A percentile compares a stretch with the other conserved stretches of the same genome.
Conservation (phyloP, 1,140 invertebrate species). For the Cydia fagiglandana region DNA sequence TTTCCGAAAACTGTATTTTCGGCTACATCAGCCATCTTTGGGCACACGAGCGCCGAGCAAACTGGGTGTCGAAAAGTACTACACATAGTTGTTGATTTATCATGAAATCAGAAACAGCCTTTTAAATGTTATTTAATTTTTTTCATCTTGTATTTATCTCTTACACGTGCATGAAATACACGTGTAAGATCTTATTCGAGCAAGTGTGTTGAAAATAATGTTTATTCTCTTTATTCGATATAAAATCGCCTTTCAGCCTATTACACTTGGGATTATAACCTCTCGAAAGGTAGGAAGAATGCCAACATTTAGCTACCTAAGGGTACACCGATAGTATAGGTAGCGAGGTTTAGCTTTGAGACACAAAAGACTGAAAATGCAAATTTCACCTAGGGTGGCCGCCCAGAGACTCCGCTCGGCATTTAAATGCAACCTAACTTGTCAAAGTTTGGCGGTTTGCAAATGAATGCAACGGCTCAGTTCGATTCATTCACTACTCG, state of each 20-base stretch:
- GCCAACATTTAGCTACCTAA: conserved; percentile 23
- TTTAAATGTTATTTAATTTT: too few relatives aligned
- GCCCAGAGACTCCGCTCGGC: conserved; percentile 40
- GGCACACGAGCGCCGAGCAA: too few relatives aligned
- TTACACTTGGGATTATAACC: too few relatives aligned
- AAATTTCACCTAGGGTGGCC: conserved; percentile 48
- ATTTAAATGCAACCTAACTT: conserved; percentile 70
- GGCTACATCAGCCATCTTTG: too few relatives aligned
- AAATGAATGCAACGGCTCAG: conserved; percentile 58
- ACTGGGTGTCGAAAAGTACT: too few relatives aligned
- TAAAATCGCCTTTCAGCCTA: conserved; percentile 5
- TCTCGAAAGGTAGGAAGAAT: conserved; percentile 18
- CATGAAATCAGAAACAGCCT: too few relatives aligned
- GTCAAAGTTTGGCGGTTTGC: conserved; percentile 62
- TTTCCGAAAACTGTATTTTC: not conserved
- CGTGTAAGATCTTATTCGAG: too few relatives aligned
- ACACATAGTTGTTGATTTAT: too few relatives aligned
- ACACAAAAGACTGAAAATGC: conserved; percentile 60
- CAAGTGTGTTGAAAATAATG: too few relatives aligned
- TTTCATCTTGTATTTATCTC: too few relatives aligned
- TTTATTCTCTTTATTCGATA: too few relatives aligned
- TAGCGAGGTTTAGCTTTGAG: conserved; percentile 41
- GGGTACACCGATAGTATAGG: conserved; percentile 39
- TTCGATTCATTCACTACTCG: conserved; percentile 44
- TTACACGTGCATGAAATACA: too few relatives aligned